A percentile compares a stretch with the other conserved stretches of the same genome.
phyloP scores from a whole-genome alignment of 1,140 invertebrate species.

The Drosophila truncata region DNA sequence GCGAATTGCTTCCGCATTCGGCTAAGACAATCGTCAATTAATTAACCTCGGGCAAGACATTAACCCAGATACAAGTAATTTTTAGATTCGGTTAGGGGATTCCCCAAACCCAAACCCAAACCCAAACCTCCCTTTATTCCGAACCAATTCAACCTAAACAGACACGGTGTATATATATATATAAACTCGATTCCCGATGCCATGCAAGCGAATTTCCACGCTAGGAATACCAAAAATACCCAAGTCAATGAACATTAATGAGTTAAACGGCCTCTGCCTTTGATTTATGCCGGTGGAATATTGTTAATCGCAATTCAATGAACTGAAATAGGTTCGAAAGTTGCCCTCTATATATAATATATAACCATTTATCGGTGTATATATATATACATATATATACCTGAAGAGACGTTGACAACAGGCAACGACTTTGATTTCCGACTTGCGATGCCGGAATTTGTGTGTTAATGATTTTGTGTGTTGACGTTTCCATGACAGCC shows the following conservation, averaged over 20 bases:
- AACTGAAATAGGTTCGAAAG: conserved; percentile 40
- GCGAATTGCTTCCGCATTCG: neutral
- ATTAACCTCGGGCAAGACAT: conserved; percentile 1
- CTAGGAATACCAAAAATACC: conserved; percentile 3
- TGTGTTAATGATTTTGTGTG: conserved; percentile 63
- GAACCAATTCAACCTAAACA: conserved; percentile 3
- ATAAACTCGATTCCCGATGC: conserved; percentile 5
- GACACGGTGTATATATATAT: neutral
- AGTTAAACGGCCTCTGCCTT: conserved; percentile 36
- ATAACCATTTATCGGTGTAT: neutral
- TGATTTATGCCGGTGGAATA: conserved; percentile 52
- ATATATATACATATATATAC: conserved; percentile 8
- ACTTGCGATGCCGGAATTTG: conserved; percentile 38
- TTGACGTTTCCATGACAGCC: conserved; percentile 45
- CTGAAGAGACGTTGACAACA: conserved; percentile 19
- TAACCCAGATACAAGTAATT: conserved; percentile 37
- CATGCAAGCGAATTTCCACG: conserved; percentile 19
- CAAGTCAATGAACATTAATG: conserved; percentile 52
- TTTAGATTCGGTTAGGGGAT: neutral
- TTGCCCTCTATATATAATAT: neutral
- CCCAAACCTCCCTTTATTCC: neutral
- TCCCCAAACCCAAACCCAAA: neutral
- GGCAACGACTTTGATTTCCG: conserved; percentile 38
- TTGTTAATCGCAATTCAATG: conserved; percentile 48
- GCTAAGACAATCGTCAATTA: conserved; percentile 13